Percentiles rank a stretch among this genome's conserved stretches.
phyloP scores from a whole-genome alignment of 2,888 invertebrate genomes.

The Papilio gigon region DNA sequence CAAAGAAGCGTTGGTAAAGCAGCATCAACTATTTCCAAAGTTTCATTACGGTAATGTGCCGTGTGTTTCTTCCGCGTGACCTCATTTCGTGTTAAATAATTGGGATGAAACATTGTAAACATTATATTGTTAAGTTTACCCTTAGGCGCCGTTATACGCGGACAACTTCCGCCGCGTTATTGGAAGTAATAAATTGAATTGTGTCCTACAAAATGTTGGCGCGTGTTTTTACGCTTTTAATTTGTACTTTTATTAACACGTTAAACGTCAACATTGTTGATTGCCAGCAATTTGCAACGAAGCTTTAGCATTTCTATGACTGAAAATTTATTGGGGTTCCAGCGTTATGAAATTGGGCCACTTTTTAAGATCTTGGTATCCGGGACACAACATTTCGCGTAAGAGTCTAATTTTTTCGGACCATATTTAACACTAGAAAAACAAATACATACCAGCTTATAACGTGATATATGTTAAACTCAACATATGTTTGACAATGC shows the following conservation, averaged over 20 bases:
- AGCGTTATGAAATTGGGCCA: background rate
- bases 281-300: background rate
- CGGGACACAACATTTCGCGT: background rate
- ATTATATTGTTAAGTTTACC: slow-evolving; percentile 28
- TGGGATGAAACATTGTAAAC: slow-evolving; percentile 20
- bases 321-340: background rate
- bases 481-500: no score
- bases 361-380: background rate
- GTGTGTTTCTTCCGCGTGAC: slow-evolving; percentile 8
- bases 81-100: slow-evolving; percentile 13
- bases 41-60: background rate
- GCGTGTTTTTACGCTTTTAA: slow-evolving; percentile 2
- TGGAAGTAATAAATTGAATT: slow-evolving; percentile 29
- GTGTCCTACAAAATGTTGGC: background rate
- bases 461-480: no score
- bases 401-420: background rate
- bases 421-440: no score
- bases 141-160: slow-evolving; percentile 21
- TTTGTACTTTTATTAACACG: slow-evolving; percentile 3
- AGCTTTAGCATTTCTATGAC: background rate
- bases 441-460: no score
- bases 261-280: slow-evolving; percentile 11
- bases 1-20: background rate
- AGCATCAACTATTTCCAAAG: background rate
- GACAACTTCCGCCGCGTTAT: slow-evolving; percentile 27